Conservation (phyloP, 2,113 vertebrate genomes). For the Microtus montanus region DNA sequence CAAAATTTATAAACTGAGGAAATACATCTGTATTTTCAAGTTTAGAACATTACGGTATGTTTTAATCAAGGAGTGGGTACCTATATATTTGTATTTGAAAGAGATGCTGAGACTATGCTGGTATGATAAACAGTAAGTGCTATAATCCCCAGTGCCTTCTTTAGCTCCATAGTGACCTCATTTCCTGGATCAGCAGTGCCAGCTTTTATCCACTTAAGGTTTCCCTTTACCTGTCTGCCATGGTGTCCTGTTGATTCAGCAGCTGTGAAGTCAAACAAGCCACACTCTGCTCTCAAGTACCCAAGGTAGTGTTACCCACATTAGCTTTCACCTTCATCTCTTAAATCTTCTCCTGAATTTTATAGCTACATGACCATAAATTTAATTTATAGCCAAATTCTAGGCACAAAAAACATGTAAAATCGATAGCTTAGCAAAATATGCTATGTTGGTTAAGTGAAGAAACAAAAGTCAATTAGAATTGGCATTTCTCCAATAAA, state of each 20-base stretch:
- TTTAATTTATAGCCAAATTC: slow-evolving; percentile 18
- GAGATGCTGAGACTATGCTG: background rate
- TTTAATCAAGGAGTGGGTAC: background rate
- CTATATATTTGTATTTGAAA: background rate
- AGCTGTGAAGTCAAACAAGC: background rate
- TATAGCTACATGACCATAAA: background rate
- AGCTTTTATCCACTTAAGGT: background rate
- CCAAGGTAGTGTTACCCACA: background rate
- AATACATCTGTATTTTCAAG: background rate
- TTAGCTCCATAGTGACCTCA: background rate
- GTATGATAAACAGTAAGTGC: background rate
- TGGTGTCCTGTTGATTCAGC: background rate
- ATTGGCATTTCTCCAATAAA: background rate
- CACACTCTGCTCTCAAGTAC: background rate
- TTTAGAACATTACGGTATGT: background rate
- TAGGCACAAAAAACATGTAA: background rate
- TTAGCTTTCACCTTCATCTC: background rate
- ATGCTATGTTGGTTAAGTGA: background rate
- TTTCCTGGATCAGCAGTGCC: background rate
- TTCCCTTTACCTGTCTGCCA: background rate
- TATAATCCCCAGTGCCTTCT: background rate
- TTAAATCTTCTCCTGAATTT: background rate
- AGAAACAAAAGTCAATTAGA: background rate
- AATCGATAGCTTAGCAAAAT: background rate
- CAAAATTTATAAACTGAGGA: background rate